A percentile compares a stretch with the other conserved stretches of the same genome.
Conservation (phyloP, 2,797 vertebrate genomes). For the Paramormyrops hopkinsi region DNA sequence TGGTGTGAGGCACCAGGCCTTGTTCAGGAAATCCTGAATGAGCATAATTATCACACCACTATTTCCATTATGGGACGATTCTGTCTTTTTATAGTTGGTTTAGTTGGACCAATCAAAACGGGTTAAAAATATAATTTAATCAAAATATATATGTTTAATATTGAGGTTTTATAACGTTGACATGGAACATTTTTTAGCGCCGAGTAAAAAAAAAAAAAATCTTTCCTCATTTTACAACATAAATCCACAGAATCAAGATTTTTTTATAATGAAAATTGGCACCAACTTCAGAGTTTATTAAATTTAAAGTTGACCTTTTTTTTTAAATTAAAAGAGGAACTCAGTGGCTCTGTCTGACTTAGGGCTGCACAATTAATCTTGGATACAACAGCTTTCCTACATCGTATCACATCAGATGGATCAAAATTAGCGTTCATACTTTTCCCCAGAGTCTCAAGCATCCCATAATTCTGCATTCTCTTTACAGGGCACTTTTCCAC, state of each 20-base stretch:
- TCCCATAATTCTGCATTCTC: background rate
- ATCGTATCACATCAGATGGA: background rate
- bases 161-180: background rate
- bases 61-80: background rate
- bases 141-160: background rate
- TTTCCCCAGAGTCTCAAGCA: background rate
- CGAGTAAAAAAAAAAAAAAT: background rate
- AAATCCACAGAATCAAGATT: background rate
- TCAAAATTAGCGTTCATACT: background rate
- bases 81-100: background rate
- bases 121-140: background rate
- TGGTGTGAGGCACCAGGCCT: conserved; percentile 27
- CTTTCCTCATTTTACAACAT: background rate
- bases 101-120: background rate
- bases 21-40: conserved; percentile 68
- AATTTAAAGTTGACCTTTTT: background rate
- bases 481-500: background rate
- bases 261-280: background rate
- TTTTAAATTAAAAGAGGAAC: background rate
- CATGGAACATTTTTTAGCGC: background rate
- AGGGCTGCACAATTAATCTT: background rate
- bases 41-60: conserved; percentile 14
- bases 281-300: background rate
- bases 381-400: background rate
- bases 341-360: background rate